Evolutionary conservation across 1,140 invertebrate genomes (phyloP), one percentile per base, ranked within the genome.

Genomic region (Vanessa atalanta): DNA sequence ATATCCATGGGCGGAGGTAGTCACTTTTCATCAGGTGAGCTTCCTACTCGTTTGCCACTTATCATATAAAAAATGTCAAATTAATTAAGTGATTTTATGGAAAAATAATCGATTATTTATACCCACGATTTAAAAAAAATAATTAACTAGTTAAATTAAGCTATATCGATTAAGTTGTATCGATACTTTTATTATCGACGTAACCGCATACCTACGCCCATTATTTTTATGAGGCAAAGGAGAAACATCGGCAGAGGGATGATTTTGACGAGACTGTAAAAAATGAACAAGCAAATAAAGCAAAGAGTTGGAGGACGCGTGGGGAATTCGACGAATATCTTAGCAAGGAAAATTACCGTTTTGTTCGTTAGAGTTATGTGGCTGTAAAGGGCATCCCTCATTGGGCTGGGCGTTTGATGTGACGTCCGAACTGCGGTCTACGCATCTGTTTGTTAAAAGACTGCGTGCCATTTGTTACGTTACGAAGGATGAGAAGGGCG

Each of bases 231-330:
- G 70, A 69, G 73, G 20, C 66, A 71, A 74, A 75, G 66, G 70
- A 75, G 73, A 79, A 81, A 77, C 74, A 73, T 75, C 71, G 57
- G 65, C 23, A 64, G 51, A 53, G 51, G 77, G 37, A 65, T 70
- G 74, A 78, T 79, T 81, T 77, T 75, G 73, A 79, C 73, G 73
- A 70, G 69, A 23, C 77, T 72, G 75, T 79, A 77, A 75, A 81
- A 81, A 81, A 79, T 77, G 79, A 77, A 77, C 73, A 70, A 65
- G 66, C 72, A 72, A 76, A 79, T 75, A 70, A 74, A 31, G 66
- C 37, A 57, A 73, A 47, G 55, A 60, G 55, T 26, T 20, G 55
- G 67, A 78, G 72, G 76, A 77, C 76, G 75, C 73, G 65, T 72
- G 78, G 76, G 73, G 79, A 81, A 82, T 78, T 73, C 70, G 63